These are phyloP conservation scores for Spinibarbus caldwelli DNA, from an alignment of 2,797 vertebrate species.

Conservation along the genomic window DNA sequence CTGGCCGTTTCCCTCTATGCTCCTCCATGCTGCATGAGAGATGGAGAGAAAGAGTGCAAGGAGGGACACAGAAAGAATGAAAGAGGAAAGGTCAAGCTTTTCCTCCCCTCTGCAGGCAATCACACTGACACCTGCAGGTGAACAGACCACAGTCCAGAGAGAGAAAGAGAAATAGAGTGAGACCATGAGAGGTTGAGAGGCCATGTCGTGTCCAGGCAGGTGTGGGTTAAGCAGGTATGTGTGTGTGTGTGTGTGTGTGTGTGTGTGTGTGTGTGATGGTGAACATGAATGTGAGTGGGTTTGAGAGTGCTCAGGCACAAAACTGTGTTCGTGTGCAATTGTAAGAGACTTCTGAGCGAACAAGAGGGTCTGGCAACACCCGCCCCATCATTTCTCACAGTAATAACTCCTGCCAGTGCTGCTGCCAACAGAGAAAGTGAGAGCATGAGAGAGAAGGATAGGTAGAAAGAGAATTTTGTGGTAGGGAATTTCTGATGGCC, in stretches of 20 bases:
- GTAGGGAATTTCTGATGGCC: neutral
- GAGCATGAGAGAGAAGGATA: neutral
- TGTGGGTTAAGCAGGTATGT: conserved; percentile 35
- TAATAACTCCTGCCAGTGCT: conserved; percentile 55
- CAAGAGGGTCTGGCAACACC: conserved; percentile 52
- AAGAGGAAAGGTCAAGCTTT: conserved; percentile 51
- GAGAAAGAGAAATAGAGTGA: conserved; percentile 13
- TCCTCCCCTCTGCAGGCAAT: conserved; percentile 32
- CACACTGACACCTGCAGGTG: conserved; percentile 31
- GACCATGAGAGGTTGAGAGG: neutral
- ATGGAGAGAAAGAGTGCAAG: conserved; percentile 15
- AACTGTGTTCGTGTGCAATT: conserved; percentile 50
- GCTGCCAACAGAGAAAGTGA: conserved; percentile 44
- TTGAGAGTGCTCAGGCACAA: conserved; percentile 26
- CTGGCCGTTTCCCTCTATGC: conserved; percentile 46
- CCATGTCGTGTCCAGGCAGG: neutral
- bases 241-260: no score
- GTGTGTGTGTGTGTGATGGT: neutral
- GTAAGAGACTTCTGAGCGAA: conserved; percentile 53
- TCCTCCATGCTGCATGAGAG: conserved; percentile 33
- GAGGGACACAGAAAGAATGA: conserved; percentile 23
- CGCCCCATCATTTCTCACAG: conserved; percentile 50
- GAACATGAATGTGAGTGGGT: conserved; percentile 39
- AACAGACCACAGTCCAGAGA: conserved; percentile 10
- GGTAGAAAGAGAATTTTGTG: neutral